Evolutionary conservation across 1,140 invertebrate species (phyloP).

Genomic region (Heliconius hewitsoni): DNA sequence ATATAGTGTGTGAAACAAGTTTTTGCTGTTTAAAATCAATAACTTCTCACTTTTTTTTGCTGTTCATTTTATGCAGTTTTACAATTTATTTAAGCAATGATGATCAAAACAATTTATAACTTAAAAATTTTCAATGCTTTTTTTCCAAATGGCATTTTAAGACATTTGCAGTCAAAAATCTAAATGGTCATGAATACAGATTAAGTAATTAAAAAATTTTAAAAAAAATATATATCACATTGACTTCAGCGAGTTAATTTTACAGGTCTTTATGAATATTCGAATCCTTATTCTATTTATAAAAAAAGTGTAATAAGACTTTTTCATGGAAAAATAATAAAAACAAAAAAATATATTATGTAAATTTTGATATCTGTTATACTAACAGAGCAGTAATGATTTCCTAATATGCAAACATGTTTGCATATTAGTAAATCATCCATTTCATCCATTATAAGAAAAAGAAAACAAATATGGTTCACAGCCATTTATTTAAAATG

Average conservation of each 20-base stretch:
- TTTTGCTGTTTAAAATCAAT: not conserved
- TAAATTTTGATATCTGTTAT: too few relatives aligned
- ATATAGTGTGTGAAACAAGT: not conserved
- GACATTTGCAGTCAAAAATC: slow-evolving; percentile 2
- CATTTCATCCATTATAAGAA: not conserved
- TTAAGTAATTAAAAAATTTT: not conserved
- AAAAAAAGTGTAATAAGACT: too few relatives aligned
- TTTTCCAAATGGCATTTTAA: not conserved
- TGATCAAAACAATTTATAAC: not conserved
- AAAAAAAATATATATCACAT: too few relatives aligned
- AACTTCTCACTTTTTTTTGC: slow-evolving; percentile 1
- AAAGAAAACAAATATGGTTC: not conserved
- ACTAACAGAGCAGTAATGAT: too few relatives aligned
- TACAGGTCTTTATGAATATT: too few relatives aligned
- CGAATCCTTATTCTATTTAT: too few relatives aligned
- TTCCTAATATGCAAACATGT: not conserved
- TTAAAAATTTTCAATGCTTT: not conserved
- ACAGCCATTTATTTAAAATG: slow-evolving; percentile 1
- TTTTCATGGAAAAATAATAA: too few relatives aligned
- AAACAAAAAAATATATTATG: too few relatives aligned
- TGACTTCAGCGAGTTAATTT: not conserved
- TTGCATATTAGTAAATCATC: not conserved
- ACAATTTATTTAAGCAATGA: not conserved
- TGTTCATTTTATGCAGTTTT: not conserved
- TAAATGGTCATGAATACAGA: slow-evolving; percentile 1